Percentiles rank a stretch among this genome's conserved stretches.
Evolutionary conservation across 2,113 vertebrate species (phyloP).

Genomic region (Hippocampus comes): DNA sequence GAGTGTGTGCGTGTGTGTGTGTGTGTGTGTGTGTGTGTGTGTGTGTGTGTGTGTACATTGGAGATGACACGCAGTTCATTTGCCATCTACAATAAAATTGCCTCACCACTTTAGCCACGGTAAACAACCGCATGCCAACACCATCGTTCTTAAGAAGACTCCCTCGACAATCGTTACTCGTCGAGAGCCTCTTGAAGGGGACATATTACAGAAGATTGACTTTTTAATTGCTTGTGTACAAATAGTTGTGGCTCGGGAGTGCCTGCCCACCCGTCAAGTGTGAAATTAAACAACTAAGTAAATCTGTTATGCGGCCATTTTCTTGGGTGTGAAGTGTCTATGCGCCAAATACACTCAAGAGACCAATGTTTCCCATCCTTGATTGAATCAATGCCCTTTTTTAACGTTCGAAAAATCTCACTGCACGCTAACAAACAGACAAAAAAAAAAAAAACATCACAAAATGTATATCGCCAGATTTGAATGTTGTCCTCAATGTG

Average conservation of each 20-base stretch:
- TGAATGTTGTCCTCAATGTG: too few species aligned
- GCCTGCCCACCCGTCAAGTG: constrained; percentile 3
- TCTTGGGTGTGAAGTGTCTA: not conserved
- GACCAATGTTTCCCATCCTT: not conserved
- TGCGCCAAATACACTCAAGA: not conserved
- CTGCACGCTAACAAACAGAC: not conserved
- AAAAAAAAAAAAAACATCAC: too few species aligned
- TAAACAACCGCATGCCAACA: not conserved
- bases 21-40: too few species aligned
- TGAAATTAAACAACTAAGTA: constrained; percentile 5
- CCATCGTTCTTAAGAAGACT: not conserved
- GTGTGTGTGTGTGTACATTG: not conserved
- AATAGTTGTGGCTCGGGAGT: not conserved
- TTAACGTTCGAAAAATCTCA: not conserved
- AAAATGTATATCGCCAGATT: too few species aligned
- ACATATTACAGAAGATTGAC: not conserved
- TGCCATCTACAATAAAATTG: not conserved
- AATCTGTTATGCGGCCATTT: not conserved
- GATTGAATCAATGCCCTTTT: not conserved
- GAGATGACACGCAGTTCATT: not conserved
- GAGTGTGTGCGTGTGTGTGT: not conserved
- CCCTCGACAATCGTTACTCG: not conserved
- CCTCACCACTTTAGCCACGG: not conserved
- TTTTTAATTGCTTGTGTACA: constrained; percentile 6
- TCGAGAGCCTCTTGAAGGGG: not conserved